Evolutionary conservation across 1,140 invertebrate genomes (phyloP), one percentile per base, ranked within the genome.

Genomic region (Chrysopa pallens): DNA sequence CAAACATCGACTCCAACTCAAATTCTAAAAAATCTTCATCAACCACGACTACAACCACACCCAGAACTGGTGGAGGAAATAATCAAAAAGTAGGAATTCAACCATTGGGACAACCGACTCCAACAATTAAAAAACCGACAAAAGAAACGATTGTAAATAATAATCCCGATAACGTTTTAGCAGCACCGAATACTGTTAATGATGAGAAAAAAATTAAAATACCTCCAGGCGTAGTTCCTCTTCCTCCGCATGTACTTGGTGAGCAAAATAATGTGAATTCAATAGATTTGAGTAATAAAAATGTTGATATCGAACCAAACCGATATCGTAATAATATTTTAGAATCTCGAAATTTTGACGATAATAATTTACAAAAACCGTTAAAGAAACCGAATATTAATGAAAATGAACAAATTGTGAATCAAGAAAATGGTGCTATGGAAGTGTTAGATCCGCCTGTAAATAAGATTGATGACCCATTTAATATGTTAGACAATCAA

Each of bases 351-450:
- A 29, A 17, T 42, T 37, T 31, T 37, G 33, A 29, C 11, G 7
- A 35, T 14, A 42, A 23, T 37, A 17, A 23, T 40, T 27, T 15
- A 43, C 12, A 35, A 31, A 39, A 36, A 38, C 8, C 14, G 8
- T 29, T 46, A 9, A 33, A 44, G 12, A 41, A 42, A n/a, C 12
- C 35, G 15, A 45, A 47, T 23, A 45, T 29, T 14, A 13, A 43
- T 15, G 11, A 40, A n/a, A 17, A 28, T 11, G 42, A 46, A 11
- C 40, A 35, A 5, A 42, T 42, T 33, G 40, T 40, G 15, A 52
- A 59, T 15, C 54, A 53, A 23, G 56, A 60, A 38, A 56, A 60
- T 42, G 51, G 38, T 8, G 56, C 52, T 4, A 48, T 55, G 28
- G 54, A 58, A 52, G 49, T 49, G 5, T 50, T 57, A 31, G 58